phyloP scores from a whole-genome alignment of 2,888 invertebrate genomes.

The Drosophila nr. medialis region DNA sequence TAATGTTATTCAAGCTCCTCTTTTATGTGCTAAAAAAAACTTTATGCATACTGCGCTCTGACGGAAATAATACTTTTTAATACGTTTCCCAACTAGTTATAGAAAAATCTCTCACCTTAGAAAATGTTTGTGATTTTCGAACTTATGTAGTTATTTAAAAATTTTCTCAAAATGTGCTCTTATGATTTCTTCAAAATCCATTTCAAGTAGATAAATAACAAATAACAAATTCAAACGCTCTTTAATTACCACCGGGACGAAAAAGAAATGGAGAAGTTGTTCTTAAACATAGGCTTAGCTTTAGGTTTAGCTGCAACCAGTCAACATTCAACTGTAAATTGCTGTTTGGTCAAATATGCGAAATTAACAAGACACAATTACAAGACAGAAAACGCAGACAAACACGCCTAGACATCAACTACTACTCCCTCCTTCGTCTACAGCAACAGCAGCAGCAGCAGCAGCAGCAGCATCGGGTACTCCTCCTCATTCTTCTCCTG shows the following conservation, averaged over 20 bases:
- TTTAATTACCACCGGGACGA: slow-evolving; percentile 55
- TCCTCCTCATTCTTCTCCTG: slow-evolving; percentile 1
- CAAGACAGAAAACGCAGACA: slow-evolving; percentile 73
- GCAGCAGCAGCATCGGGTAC: slow-evolving; percentile 13
- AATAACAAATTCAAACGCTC: slow-evolving; percentile 76
- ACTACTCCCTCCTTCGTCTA: slow-evolving; percentile 17
- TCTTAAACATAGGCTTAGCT: slow-evolving; percentile 10
- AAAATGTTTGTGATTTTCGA: not conserved
- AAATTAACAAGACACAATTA: slow-evolving; percentile 82
- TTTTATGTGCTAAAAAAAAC: not conserved
- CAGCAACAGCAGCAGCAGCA: not conserved
- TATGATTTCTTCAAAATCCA: slow-evolving; percentile 75
- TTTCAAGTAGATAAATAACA: slow-evolving; percentile 75
- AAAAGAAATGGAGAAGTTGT: not conserved
- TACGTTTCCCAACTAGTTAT: not conserved
- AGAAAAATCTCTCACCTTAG: not conserved
- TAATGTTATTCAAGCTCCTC: not conserved
- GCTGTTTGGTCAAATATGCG: slow-evolving; percentile 80
- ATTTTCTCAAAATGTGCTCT: slow-evolving; percentile 32
- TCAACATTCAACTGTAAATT: slow-evolving; percentile 72
- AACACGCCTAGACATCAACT: slow-evolving; percentile 73
- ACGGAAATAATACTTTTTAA: not conserved
- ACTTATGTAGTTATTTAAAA: not conserved
- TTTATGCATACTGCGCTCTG: not conserved
- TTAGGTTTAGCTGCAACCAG: slow-evolving; percentile 39